Evolutionary conservation across 2,113 vertebrate species (phyloP).

Genomic region (Erythrolamprus reginae): DNA sequence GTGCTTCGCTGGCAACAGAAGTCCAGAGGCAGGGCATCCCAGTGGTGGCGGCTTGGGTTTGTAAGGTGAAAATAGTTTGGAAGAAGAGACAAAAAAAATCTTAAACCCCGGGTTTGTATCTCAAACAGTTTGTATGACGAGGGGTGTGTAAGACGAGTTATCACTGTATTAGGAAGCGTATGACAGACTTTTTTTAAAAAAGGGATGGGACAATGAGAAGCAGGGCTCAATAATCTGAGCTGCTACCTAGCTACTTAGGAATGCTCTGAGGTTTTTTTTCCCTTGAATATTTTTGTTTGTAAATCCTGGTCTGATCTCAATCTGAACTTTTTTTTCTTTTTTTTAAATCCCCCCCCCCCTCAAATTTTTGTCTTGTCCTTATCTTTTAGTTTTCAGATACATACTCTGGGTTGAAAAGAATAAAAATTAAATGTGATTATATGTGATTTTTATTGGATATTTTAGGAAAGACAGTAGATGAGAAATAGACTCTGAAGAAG

Average conservation of each 20-base stretch:
- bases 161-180: not conserved
- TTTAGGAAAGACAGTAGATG: not conserved
- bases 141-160: too few species aligned
- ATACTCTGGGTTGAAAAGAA: not conserved
- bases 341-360: too few species aligned
- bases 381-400: not conserved
- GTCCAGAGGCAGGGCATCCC: too few species aligned
- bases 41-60: too few species aligned
- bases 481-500: not conserved
- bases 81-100: too few species aligned
- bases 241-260: not conserved
- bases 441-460: not conserved
- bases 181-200: too few species aligned
- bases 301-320: not conserved
- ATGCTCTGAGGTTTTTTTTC: not conserved
- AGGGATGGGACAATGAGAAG: not conserved
- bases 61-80: too few species aligned
- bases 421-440: not conserved
- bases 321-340: not conserved
- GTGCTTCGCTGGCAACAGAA: too few species aligned
- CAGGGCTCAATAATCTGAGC: not conserved
- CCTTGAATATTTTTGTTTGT: not conserved
- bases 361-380: not conserved
- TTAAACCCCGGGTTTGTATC: too few species aligned
- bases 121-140: too few species aligned